Evolutionary conservation across 2,888 invertebrate genomes (phyloP).

Genomic region (Anthrax anthrax): DNA sequence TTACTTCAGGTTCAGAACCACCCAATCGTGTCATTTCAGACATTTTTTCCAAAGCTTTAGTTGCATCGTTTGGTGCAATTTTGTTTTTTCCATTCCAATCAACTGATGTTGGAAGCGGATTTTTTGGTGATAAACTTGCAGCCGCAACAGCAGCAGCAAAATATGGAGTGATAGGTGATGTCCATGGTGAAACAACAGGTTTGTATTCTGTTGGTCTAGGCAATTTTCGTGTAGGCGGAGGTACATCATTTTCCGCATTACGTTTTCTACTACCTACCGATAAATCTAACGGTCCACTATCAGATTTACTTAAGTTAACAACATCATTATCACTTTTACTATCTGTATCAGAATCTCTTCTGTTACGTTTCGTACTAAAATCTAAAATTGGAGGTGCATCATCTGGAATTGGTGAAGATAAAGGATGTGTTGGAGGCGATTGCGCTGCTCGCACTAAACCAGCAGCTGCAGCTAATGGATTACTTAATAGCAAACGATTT

Average conservation of each 20-base stretch:
- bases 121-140: constrained; percentile 60
- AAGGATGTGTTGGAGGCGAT: constrained; percentile 35
- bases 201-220: constrained; percentile 54
- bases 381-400: constrained; percentile 55
- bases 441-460: constrained; percentile 37
- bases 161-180: constrained; percentile 66
- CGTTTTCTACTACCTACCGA: constrained; percentile 65
- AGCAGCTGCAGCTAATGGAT: constrained; percentile 57
- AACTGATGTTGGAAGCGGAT: constrained; percentile 36
- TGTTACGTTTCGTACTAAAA: constrained; percentile 60
- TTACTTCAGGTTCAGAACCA: constrained; percentile 32
- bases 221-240: constrained; percentile 46
- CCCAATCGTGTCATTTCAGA: constrained; percentile 75
- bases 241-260: constrained; percentile 46
- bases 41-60: constrained; percentile 83
- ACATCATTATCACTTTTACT: constrained; percentile 50
- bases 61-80: constrained; percentile 65
- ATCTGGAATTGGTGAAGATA: constrained; percentile 40
- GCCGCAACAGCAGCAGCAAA: constrained; percentile 66
- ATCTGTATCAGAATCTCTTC: constrained; percentile 39
- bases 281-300: constrained; percentile 57
- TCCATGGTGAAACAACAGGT: constrained; percentile 57
- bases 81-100: constrained; percentile 74
- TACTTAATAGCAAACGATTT: constrained; percentile 59
- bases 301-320: constrained; percentile 54